These are phyloP conservation scores for Trachemys scripta DNA, from an alignment of 2,113 vertebrate species.

Conservation along the genomic window DNA sequence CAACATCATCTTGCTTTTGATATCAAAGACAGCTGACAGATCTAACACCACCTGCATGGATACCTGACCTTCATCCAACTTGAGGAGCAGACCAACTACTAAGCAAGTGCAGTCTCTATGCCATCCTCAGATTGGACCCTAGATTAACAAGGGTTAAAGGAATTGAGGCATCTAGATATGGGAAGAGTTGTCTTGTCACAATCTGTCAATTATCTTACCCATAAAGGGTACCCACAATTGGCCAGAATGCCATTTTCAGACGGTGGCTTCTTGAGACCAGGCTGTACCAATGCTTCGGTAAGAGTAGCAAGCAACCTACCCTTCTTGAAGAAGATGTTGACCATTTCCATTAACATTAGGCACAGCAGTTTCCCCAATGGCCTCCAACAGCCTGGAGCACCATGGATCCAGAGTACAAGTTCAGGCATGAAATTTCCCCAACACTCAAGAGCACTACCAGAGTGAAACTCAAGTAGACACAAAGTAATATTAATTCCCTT, in stretches of 20 bases:
- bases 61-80: neutral
- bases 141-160: neutral
- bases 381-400: neutral
- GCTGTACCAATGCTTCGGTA: neutral
- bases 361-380: neutral
- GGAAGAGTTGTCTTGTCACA: neutral
- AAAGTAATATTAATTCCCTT: neutral
- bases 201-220: neutral
- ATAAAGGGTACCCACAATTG: neutral
- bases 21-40: neutral
- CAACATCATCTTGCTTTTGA: neutral
- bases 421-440: neutral
- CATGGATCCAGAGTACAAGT: neutral
- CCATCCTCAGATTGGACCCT: neutral
- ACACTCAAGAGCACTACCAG: neutral
- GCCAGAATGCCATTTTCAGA: neutral
- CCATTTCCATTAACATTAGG: neutral
- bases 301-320: neutral
- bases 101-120: neutral
- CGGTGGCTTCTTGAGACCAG: accelerated
- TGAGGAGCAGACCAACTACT: neutral
- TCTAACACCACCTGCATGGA: neutral
- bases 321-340: neutral
- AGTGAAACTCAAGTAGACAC: neutral
- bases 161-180: neutral